A percentile compares a stretch with the other conserved stretches of the same genome.
Conservation (phyloP, 1,140 invertebrate genomes). For the Drosophila albomicans region DNA sequence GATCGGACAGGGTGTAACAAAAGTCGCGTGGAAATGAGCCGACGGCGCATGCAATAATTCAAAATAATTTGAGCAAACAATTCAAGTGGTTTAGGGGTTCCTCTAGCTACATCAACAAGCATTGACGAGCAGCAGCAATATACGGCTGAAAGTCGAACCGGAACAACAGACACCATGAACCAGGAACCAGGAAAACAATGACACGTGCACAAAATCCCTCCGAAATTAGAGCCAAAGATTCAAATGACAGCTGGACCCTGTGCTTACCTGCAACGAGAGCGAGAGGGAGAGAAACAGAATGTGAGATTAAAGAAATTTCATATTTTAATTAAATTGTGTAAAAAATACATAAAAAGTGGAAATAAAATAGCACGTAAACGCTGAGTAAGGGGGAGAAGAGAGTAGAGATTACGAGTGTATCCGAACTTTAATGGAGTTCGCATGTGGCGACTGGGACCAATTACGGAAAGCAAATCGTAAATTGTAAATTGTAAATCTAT, state of each 20-base stretch:
- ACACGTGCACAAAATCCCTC: conserved; percentile 20
- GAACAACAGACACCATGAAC: background rate
- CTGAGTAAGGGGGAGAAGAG: too few species aligned
- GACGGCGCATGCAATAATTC: conserved; percentile 57
- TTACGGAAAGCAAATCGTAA: conserved; percentile 63
- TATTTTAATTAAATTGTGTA: conserved; percentile 68
- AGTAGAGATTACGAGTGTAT: background rate
- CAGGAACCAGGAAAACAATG: background rate
- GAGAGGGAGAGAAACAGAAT: background rate
- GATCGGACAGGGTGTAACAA: conserved; percentile 26
- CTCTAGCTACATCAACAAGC: conserved; percentile 21
- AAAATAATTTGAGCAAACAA: conserved; percentile 73
- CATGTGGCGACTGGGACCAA: conserved; percentile 62
- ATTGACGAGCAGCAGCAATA: background rate
- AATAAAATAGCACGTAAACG: background rate
- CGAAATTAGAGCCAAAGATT: conserved; percentile 26
- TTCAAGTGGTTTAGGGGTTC: conserved; percentile 59
- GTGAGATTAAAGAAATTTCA: conserved; percentile 1
- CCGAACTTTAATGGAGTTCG: conserved; percentile 58
- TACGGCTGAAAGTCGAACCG: background rate
- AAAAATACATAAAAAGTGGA: conserved; percentile 43
- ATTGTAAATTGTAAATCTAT: conserved; percentile 65
- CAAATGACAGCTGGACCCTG: conserved; percentile 28
- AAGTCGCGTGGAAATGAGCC: conserved; percentile 54
- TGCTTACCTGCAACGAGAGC: conserved; percentile 65